phyloP scores from a whole-genome alignment of 2,113 vertebrate species.

The Stegastes partitus region DNA sequence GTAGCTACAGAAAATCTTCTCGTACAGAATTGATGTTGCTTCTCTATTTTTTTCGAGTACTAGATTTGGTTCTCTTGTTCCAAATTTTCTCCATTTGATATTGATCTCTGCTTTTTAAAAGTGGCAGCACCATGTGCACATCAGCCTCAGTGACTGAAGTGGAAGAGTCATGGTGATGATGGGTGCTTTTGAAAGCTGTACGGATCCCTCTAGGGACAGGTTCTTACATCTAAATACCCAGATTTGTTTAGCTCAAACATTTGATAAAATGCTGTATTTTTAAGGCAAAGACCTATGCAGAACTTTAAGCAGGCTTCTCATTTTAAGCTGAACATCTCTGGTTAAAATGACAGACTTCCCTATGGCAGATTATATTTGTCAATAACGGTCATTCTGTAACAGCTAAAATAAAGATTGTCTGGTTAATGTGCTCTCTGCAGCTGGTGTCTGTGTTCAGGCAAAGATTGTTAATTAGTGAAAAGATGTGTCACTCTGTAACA shows the following conservation, averaged over 20 bases:
- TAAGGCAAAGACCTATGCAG: too few relatives aligned
- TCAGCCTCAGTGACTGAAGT: too few relatives aligned
- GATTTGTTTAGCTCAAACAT: too few relatives aligned
- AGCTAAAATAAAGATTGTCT: slow-evolving; percentile 1
- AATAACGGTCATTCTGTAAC: slow-evolving; percentile 6
- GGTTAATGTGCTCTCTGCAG: slow-evolving; percentile 29
- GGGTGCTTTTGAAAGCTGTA: too few relatives aligned
- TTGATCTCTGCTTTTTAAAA: not conserved
- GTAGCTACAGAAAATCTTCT: not conserved
- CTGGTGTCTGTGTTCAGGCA: slow-evolving; percentile 9
- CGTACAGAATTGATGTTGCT: not conserved
- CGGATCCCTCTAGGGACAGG: too few relatives aligned
- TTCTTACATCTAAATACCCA: too few relatives aligned
- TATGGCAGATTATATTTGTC: slow-evolving; percentile 8
- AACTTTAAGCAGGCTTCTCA: not conserved
- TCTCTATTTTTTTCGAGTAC: not conserved
- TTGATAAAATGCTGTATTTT: too few relatives aligned
- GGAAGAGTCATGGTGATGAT: too few relatives aligned
- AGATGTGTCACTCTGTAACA: not conserved
- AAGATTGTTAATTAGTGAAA: not conserved
- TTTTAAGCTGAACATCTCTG: too few relatives aligned
- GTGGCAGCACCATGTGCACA: too few relatives aligned
- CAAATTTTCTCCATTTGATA: not conserved
- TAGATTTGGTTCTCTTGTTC: not conserved
- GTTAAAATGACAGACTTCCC: not conserved